These are phyloP conservation scores for Mesocricetus auratus DNA, from an alignment of 2,113 vertebrate genomes.

Conservation along the genomic window DNA sequence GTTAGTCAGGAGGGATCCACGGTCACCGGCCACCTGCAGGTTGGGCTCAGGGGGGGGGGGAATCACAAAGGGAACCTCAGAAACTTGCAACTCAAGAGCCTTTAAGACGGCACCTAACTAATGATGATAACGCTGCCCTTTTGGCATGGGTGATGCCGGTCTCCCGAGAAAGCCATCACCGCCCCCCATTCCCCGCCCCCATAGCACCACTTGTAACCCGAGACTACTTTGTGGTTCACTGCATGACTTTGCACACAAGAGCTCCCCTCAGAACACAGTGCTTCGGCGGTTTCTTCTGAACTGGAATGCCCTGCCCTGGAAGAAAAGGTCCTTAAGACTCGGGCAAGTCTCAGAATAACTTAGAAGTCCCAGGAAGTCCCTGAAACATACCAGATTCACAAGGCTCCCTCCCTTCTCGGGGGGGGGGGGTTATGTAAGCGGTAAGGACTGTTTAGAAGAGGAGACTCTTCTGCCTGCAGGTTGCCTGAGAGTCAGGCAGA, in stretches of 20 bases:
- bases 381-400: neutral
- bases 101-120: neutral
- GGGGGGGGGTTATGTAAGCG: neutral
- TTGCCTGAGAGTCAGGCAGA: neutral
- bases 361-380: neutral
- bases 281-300: neutral
- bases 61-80: no score
- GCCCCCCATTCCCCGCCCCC: rapidly evolving
- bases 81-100: neutral
- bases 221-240: neutral
- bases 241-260: neutral
- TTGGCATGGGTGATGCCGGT: neutral
- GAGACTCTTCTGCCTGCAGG: neutral
- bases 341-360: neutral
- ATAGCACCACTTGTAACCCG: neutral
- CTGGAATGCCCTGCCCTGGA: no score
- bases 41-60: neutral
- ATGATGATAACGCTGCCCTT: neutral
- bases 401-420: neutral
- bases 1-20: neutral
- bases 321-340: neutral
- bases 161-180: neutral
- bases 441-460: neutral
- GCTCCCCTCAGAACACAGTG: neutral
- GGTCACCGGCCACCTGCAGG: neutral